Conservation (phyloP, 2,797 vertebrate species). For the Takifugu ocellatus region DNA sequence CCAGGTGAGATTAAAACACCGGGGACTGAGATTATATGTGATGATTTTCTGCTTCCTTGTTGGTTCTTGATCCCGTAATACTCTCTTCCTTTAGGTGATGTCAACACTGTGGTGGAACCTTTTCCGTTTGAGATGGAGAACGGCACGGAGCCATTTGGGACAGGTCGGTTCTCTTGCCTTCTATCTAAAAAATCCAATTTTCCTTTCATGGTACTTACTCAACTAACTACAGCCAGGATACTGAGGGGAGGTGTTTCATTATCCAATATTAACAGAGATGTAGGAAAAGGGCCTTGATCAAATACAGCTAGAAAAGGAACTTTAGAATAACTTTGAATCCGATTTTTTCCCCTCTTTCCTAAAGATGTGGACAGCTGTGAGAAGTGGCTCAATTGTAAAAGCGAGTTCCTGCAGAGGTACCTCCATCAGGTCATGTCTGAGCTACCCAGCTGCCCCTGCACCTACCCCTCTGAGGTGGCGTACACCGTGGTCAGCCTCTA, state of each 20-base stretch:
- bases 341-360: conserved; percentile 9
- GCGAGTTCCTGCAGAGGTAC: conserved; percentile 87
- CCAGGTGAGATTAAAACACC: conserved; percentile 72
- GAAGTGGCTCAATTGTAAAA: conserved; percentile 94
- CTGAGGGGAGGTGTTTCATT: too few relatives aligned
- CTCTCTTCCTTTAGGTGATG: conserved; percentile 62
- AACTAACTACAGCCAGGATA: too few relatives aligned
- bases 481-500: conserved; percentile 79
- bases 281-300: too few relatives aligned
- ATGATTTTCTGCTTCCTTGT: neutral
- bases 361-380: conserved; percentile 92
- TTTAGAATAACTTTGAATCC: neutral
- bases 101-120: conserved; percentile 68
- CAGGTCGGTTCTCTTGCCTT: conserved; percentile 73
- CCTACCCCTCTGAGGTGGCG: conserved; percentile 79
- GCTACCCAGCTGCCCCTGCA: conserved; percentile 89
- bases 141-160: conserved; percentile 79
- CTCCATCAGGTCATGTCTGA: conserved; percentile 83
- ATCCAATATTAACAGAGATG: too few relatives aligned
- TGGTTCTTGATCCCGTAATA: neutral
- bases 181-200: too few relatives aligned
- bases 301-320: neutral
- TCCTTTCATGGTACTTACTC: too few relatives aligned
- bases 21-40: neutral
- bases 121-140: conserved; percentile 80